Conservation (phyloP, 2,113 vertebrate genomes). For the Lethenteron camtschaticum region DNA sequence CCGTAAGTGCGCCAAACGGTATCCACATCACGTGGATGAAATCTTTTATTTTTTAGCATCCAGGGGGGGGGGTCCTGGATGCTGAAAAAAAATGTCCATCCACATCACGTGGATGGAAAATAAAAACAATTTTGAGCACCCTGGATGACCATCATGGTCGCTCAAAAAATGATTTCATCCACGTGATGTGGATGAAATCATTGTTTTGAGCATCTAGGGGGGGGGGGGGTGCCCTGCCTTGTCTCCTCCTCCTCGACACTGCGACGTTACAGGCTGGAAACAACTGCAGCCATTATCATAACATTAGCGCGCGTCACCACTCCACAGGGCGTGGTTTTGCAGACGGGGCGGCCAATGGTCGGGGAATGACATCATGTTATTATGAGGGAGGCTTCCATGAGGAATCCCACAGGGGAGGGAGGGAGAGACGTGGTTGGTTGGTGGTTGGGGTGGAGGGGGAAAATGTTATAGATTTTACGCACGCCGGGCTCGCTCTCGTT, state of each 20-base stretch:
- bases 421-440: no score
- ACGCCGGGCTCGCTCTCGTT: no score
- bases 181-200: neutral
- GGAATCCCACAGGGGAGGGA: neutral
- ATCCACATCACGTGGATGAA: no score
- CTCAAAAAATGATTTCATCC: neutral
- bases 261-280: conserved; percentile 4
- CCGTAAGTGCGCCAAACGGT: no score
- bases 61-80: no score
- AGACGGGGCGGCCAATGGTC: neutral
- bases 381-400: neutral
- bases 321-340: neutral
- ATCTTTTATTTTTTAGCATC: no score
- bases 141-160: neutral
- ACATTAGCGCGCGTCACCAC: neutral
- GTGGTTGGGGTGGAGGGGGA: no score
- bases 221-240: neutral
- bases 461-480: no score
- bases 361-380: neutral
- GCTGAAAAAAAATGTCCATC: no score
- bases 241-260: neutral
- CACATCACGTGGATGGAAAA: no score
- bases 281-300: conserved; percentile 5
- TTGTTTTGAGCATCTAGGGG: neutral
- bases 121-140: neutral